Percentiles rank a stretch among this genome's conserved stretches.
These are phyloP conservation scores for Steinernema scapterisci DNA, from an alignment of 2,888 invertebrate genomes.

Conservation along the genomic window DNA sequence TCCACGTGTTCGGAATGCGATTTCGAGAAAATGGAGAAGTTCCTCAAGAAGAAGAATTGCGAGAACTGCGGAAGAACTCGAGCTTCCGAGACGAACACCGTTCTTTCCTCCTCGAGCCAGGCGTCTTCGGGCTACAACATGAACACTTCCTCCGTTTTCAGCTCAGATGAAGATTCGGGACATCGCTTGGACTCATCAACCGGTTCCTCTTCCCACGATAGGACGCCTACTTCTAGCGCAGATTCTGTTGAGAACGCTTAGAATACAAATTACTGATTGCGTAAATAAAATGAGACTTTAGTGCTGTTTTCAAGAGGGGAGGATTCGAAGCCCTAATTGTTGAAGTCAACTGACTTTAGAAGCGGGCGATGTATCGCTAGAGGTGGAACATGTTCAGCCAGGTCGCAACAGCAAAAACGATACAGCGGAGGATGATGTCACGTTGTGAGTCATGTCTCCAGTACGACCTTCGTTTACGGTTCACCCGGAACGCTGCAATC, in stretches of 20 bases:
- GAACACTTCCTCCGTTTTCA: neutral
- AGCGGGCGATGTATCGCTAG: too few species aligned
- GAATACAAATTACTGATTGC: too few species aligned
- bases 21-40: neutral
- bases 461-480: too few species aligned
- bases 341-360: too few species aligned
- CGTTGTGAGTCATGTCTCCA: too few species aligned
- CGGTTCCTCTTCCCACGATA: neutral
- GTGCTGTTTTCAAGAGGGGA: too few species aligned
- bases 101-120: neutral
- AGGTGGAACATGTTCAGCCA: too few species aligned
- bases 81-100: neutral
- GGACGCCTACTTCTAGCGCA: neutral
- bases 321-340: too few species aligned
- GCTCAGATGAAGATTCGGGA: neutral
- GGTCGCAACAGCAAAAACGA: too few species aligned
- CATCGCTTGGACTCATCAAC: neutral
- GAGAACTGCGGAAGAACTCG: neutral
- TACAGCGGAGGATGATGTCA: too few species aligned
- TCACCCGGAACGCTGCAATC: too few species aligned
- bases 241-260: neutral
- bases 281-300: too few species aligned
- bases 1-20: neutral
- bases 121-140: neutral
- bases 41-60: neutral